These are phyloP conservation scores for Reticulitermes lucifugus DNA, from an alignment of 2,888 invertebrate genomes.

Conservation along the genomic window DNA sequence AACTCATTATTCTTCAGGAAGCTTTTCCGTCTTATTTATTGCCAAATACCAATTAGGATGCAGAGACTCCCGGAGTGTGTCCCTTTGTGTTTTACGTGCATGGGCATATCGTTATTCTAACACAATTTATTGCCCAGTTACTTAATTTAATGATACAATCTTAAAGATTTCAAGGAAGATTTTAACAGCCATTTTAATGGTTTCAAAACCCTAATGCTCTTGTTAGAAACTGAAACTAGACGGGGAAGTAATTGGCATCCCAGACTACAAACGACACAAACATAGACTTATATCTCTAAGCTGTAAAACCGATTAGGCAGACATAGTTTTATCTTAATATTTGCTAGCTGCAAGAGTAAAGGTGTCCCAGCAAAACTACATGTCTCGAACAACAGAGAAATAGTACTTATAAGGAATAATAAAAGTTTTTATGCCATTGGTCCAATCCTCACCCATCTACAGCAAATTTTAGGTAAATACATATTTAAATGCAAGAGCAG, in stretches of 20 bases:
- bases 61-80: neutral
- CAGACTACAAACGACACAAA: neutral
- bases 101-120: neutral
- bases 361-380: neutral
- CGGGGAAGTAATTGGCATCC: neutral
- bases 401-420: too few relatives aligned
- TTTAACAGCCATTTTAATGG: constrained; percentile 1
- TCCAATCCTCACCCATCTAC: too few relatives aligned
- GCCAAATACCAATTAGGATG: neutral
- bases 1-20: too few relatives aligned
- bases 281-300: neutral
- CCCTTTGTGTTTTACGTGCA: neutral
- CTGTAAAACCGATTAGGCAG: neutral
- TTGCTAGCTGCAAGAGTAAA: neutral
- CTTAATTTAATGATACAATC: neutral
- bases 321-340: neutral
- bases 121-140: neutral
- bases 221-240: neutral
- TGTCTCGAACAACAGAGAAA: too few relatives aligned
- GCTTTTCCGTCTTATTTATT: too few relatives aligned
- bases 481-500: too few relatives aligned
- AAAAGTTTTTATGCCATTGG: too few relatives aligned
- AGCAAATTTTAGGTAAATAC: too few relatives aligned
- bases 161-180: neutral
- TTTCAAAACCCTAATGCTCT: neutral